Evolutionary conservation across 2,888 invertebrate species (phyloP).

Genomic region (Dryococelus australis): DNA sequence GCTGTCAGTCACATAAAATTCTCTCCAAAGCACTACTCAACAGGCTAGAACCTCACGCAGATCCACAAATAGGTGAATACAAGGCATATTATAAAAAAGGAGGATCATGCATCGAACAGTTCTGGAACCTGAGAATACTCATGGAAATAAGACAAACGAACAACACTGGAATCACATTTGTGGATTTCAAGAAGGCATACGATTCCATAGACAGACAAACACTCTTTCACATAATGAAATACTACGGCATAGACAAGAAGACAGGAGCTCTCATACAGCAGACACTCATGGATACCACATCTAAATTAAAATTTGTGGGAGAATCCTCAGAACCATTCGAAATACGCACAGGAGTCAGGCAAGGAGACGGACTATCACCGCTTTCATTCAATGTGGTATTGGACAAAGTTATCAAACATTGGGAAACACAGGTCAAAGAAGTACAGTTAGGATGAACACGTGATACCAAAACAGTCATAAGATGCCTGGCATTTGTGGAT

Average conservation of each 20-base stretch:
- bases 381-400: too few species aligned
- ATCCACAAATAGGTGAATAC: too few species aligned
- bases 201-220: conserved; percentile 13
- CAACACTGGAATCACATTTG: conserved; percentile 7
- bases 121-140: too few species aligned
- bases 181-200: conserved; percentile 28
- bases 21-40: too few species aligned
- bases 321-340: not conserved
- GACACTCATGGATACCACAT: conserved; percentile 23
- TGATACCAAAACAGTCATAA: too few species aligned
- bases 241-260: conserved; percentile 24
- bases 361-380: conserved; percentile 31
- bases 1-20: too few species aligned
- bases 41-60: too few species aligned
- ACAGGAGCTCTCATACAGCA: conserved; percentile 24
- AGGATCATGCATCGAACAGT: too few species aligned
- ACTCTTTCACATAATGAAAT: conserved; percentile 28
- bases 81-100: too few species aligned
- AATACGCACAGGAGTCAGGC: conserved; percentile 23
- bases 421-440: not conserved
- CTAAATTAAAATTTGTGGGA: conserved; percentile 28
- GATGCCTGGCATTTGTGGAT: too few species aligned
- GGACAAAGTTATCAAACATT: conserved; percentile 30
- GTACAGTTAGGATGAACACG: too few species aligned
- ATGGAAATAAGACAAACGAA: too few species aligned